Percentiles rank a stretch among this genome's conserved stretches.
Evolutionary conservation across 1,140 invertebrate genomes (phyloP).

Genomic region (Heliconius melpomene): DNA sequence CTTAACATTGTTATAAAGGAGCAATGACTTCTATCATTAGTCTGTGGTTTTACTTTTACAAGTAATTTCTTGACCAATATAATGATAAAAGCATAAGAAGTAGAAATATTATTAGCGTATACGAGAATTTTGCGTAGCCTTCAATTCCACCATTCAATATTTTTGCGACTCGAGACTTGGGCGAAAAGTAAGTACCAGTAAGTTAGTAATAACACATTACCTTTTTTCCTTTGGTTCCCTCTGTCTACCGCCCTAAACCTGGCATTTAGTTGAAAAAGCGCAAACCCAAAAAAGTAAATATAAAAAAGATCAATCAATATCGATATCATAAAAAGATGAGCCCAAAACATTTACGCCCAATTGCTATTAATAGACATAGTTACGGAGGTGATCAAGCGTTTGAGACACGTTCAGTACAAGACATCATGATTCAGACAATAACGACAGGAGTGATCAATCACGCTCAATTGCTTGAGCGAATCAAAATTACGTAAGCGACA

Average conservation of each 20-base stretch:
- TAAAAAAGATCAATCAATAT: neutral
- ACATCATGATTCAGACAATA: conserved; percentile 46
- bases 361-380: conserved; percentile 24
- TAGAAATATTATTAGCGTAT: neutral
- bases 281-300: neutral
- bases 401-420: conserved; percentile 32
- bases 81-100: neutral
- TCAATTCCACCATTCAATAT: no score
- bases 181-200: no score
- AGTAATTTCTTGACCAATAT: neutral
- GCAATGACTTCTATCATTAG: conserved; percentile 21
- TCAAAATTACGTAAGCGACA: conserved; percentile 40
- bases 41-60: neutral
- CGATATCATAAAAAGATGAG: conserved; percentile 5
- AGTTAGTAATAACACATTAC: no score
- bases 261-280: neutral
- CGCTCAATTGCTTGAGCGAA: conserved; percentile 43
- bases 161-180: no score
- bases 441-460: conserved; percentile 49
- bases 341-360: neutral
- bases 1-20: conserved; percentile 38
- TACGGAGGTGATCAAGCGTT: conserved; percentile 33
- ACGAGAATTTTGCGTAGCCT: neutral
- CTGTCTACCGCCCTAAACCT: neutral
- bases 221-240: no score